phyloP scores from a whole-genome alignment of 2,888 invertebrate species.

The Rotaria macrura region DNA sequence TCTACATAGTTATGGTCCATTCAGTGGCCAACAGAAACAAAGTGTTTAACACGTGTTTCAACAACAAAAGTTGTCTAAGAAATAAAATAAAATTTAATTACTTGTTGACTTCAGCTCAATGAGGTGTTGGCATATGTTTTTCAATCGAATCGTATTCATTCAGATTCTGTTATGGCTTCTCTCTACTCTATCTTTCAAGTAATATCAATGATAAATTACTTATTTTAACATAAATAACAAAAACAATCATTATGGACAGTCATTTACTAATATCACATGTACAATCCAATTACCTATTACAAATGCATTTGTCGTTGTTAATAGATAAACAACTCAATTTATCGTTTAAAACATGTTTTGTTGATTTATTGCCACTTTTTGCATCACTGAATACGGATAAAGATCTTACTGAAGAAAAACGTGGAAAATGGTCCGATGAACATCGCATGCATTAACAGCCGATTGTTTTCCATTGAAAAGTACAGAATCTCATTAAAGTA shows the following conservation, averaged over 20 bases:
- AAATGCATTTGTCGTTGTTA: constrained; percentile 29
- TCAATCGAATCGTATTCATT: neutral
- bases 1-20: no score
- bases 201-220: constrained; percentile 23
- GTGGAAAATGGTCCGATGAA: neutral
- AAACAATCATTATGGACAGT: constrained; percentile 31
- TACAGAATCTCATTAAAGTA: constrained; percentile 46
- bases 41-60: no score
- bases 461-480: constrained; percentile 50
- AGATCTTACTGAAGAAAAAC: neutral
- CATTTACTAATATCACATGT: constrained; percentile 27
- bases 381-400: constrained; percentile 36
- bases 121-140: neutral
- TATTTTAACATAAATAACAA: constrained; percentile 25
- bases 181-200: neutral
- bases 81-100: no score
- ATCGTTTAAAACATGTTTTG: constrained; percentile 40
- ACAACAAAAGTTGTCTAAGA: no score
- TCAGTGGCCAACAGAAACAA: no score
- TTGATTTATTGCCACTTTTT: constrained; percentile 46
- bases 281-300: neutral
- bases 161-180: constrained; percentile 1
- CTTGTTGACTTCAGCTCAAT: neutral
- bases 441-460: constrained; percentile 41
- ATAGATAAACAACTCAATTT: constrained; percentile 19